Evolutionary conservation across 2,888 invertebrate species (phyloP), one percentile per base, ranked within the genome.

Genomic region (Toxonevra muliebris): DNA sequence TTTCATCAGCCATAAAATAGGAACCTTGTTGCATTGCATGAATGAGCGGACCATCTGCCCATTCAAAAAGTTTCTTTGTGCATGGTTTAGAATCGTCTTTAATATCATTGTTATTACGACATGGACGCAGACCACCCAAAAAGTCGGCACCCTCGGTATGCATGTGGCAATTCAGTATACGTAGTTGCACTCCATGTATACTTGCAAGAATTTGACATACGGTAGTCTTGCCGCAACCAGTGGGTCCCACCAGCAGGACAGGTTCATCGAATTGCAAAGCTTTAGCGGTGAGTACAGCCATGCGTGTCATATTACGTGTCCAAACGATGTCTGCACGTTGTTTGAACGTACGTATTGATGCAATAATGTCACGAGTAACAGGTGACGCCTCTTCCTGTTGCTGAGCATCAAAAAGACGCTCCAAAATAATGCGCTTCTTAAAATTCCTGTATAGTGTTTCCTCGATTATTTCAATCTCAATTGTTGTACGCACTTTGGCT

Each of bases 131-230:
- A 17, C 97, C 96, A 52, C 99, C 99, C 17, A 99, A 87, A 81
- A 99, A 98, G 84, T 99, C 99, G 0, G 98, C 93, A 74, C 97
- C 96, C 85, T 99, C 99, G 0, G 98, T 97, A 80, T 99, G 96
- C 93, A 98, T 95, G 80, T 99, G 99, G 85, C 99, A 99, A 85
- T 98, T 99, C 1, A 98, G 90, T 50, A 94, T 91, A 65, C 92
- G 87, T 50, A 98, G 87, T 64, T 89, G 85, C 64, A 90, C 90
- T 1, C 87, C 84, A 70, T 88, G 89, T 63, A 93, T 87, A 41
- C 90, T 88, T 7, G 97, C 92, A 61, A 95, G 88, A 17, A 97
- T 87, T 86, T 98, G 96, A 77, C 97, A 97, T 5, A 98, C 90
- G 0, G 97, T 97, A 0, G 98, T 98, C 87, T 98, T 98, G 0